phyloP scores from a whole-genome alignment of 2,888 invertebrate species.

The Agrochola lota region DNA sequence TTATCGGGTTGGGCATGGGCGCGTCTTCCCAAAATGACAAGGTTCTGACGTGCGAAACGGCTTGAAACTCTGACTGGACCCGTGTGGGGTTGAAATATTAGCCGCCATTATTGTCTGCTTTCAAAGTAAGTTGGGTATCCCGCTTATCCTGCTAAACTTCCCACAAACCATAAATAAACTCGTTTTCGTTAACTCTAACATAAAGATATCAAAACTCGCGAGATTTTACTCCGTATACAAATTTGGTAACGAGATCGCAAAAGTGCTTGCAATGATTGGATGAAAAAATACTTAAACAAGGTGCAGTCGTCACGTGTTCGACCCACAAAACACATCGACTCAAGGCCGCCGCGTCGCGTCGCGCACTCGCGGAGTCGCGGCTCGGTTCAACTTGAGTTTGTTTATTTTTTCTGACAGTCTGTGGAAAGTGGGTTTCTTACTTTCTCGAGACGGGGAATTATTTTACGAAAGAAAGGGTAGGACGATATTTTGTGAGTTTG shows the following conservation, averaged over 20 bases:
- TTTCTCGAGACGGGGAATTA: background rate
- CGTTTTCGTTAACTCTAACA: background rate
- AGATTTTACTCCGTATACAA: background rate
- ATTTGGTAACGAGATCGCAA: constrained; percentile 2
- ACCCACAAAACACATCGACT: constrained; percentile 44
- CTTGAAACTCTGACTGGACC: background rate
- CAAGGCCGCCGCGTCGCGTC: constrained; percentile 51
- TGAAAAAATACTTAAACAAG: constrained; percentile 3
- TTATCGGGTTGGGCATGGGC: background rate
- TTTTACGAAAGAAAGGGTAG: background rate
- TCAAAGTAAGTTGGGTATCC: background rate
- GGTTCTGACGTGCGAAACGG: background rate
- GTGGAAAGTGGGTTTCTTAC: constrained; percentile 15
- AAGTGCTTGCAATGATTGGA: constrained; percentile 14
- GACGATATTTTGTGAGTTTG: background rate
- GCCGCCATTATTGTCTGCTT: background rate
- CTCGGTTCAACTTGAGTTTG: constrained; percentile 31
- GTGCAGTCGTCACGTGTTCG: constrained; percentile 43
- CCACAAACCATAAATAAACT: background rate
- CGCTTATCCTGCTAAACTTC: too few relatives aligned
- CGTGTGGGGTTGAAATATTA: background rate
- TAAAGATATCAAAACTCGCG: constrained; percentile 11
- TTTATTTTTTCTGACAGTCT: constrained; percentile 45
- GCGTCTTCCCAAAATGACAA: background rate
- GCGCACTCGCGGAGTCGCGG: background rate